Base-by-base conservation (phyloP, 2,888 invertebrate genomes). In the Apotomis capreana region DNA sequence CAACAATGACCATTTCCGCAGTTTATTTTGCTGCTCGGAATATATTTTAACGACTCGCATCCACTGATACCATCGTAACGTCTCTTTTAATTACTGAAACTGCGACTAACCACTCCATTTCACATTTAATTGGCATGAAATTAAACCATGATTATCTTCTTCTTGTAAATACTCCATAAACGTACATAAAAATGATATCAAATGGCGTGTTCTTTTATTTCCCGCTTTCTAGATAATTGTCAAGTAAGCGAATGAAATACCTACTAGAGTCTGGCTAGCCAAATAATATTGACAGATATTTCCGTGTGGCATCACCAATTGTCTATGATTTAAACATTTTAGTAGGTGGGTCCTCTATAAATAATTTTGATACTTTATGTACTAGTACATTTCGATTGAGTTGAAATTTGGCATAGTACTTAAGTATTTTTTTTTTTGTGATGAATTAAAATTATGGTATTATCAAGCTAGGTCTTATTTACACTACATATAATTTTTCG, bases 51-150 rank as follows among this genome's bases (percentile, higher is more conserved):
- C 52, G 36, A 54, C 52, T 64, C 40, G 2, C 26, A 58, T 10
- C 40, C 6, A 37, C 13, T 37, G 64, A 70, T 71, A 71, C 15
- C 49, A 67, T 67, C 70, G 10, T 55, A 57, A 67, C 26, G 40
- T 57, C 9, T 12, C 13, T 59, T 40, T 60, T 67, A 57, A 62
- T 57, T 9, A 26, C 44, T 62, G 67, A 61, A 67, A 6, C 8
- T 26, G 61, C 49, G 26, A 12, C 46, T 55, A 65, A 49, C n/a
- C 59, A 61, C 70, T 15, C 65, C 55, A 65, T 68, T 71, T 62
- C 65, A 62, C 44, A 57, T 37, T 40, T 61, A 68, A 71, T 55
- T 57, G 57, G 51, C 61, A 57, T 71, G 67, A 71, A 71, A 68
- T 61, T 26, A 57, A 37, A 37, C 37, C 0, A 37, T 15, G 13